Evolutionary conservation across 2,888 invertebrate genomes (phyloP).

Genomic region (Eristalinus aeneus): DNA sequence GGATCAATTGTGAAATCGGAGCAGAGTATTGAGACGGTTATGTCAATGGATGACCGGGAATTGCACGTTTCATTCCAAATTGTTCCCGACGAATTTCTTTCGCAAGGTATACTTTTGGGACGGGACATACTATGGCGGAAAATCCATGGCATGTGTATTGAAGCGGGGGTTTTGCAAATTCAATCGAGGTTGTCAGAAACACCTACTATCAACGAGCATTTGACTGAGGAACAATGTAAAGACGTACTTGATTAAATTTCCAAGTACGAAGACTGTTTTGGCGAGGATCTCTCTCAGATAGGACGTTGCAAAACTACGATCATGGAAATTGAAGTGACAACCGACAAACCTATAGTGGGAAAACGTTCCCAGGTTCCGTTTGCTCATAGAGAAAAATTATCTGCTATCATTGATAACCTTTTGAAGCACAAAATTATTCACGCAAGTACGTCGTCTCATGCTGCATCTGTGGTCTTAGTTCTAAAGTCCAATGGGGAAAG

Average conservation of each 20-base stretch:
- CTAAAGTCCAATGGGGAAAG: too few species aligned
- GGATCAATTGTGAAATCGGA: conserved; percentile 36
- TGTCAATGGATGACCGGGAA: background rate
- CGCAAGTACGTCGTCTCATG: background rate
- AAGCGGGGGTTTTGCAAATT: conserved; percentile 53
- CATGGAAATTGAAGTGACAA: conserved; percentile 50
- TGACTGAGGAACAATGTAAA: conserved; percentile 2
- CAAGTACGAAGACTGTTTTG: conserved; percentile 36
- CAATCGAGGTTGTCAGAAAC: background rate
- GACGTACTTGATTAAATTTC: background rate
- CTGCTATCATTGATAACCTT: conserved; percentile 32
- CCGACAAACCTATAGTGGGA: conserved; percentile 28
- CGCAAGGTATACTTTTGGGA: conserved; percentile 41
- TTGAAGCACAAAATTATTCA: conserved; percentile 43
- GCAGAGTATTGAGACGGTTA: too few species aligned
- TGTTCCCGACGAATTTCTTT: conserved; percentile 44
- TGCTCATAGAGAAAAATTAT: conserved; percentile 25
- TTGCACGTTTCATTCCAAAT: background rate
- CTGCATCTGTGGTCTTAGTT: background rate
- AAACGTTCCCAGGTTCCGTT: conserved; percentile 54
- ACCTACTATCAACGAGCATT: conserved; percentile 1
- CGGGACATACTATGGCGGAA: conserved; percentile 52
- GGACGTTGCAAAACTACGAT: conserved; percentile 46
- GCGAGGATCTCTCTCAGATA: conserved; percentile 37
- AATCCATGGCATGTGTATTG: conserved; percentile 34